Evolutionary conservation across 2,113 vertebrate species (phyloP).

Genomic region (Accipiter virgatus): DNA sequence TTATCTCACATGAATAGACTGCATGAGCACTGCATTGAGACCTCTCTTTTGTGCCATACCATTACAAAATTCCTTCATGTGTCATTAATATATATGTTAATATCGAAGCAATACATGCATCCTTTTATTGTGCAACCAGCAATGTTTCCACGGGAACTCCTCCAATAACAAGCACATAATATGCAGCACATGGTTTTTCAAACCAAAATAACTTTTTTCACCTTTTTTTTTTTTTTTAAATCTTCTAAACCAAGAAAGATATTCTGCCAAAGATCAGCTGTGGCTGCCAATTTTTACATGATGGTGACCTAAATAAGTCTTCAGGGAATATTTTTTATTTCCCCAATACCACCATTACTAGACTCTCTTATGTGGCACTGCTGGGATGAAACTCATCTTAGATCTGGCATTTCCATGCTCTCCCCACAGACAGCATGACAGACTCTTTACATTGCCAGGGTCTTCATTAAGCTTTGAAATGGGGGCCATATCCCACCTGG

Average conservation of each 20-base stretch:
- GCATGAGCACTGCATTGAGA: neutral
- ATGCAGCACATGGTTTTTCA: neutral
- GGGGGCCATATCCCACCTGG: neutral
- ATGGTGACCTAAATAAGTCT: neutral
- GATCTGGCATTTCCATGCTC: neutral
- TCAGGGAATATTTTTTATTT: neutral
- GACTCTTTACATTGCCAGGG: neutral
- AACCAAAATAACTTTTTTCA: neutral
- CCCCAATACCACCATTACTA: neutral
- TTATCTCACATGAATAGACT: neutral
- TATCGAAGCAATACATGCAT: neutral
- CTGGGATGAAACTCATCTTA: neutral
- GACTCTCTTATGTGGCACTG: neutral
- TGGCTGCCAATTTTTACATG: neutral
- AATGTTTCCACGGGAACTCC: neutral
- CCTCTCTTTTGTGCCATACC: neutral
- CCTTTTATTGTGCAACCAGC: slow-evolving; percentile 12
- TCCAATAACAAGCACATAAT: neutral
- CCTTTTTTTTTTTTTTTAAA: neutral
- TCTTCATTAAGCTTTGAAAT: neutral
- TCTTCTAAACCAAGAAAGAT: neutral
- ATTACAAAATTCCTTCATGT: slow-evolving; percentile 32
- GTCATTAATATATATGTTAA: slow-evolving; percentile 42
- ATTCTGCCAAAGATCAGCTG: neutral
- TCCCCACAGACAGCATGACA: neutral